Evolutionary conservation across 2,888 invertebrate species (phyloP).

Genomic region (Ptilodon capucinus): DNA sequence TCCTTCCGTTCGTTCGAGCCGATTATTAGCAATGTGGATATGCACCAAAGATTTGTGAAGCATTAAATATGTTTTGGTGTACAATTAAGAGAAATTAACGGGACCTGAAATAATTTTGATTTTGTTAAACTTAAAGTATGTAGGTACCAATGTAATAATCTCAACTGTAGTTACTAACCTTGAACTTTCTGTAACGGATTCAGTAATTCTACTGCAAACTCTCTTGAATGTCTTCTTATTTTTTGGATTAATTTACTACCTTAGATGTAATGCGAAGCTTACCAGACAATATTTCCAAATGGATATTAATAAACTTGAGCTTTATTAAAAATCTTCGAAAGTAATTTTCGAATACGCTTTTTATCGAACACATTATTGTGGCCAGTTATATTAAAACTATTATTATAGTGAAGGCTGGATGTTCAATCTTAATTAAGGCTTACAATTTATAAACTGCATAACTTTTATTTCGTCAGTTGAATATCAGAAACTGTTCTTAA

Average conservation of each 20-base stretch:
- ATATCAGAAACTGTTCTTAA: conserved; percentile 28
- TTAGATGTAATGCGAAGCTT: conserved; percentile 64
- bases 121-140: conserved; percentile 71
- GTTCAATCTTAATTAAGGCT: conserved; percentile 52
- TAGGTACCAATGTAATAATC: conserved; percentile 80
- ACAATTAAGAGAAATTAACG: conserved; percentile 80
- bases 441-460: conserved; percentile 37
- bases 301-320: conserved; percentile 38
- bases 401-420: conserved; percentile 66
- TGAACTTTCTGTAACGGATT: conserved; percentile 58
- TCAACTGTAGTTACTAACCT: conserved; percentile 73
- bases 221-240: conserved; percentile 64
- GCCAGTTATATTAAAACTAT: conserved; percentile 78
- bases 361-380: conserved; percentile 68
- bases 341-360: conserved; percentile 55
- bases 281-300: conserved; percentile 49
- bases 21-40: conserved; percentile 75
- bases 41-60: conserved; percentile 81
- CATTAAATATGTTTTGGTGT: conserved; percentile 76
- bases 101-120: conserved; percentile 81
- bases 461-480: conserved; percentile 28
- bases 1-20: conserved; percentile 70
- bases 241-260: conserved; percentile 68
- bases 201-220: conserved; percentile 60
- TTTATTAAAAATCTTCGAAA: conserved; percentile 50